Evolutionary conservation across 2,888 invertebrate species (phyloP).

Genomic region (Quadroppia sp.): DNA sequence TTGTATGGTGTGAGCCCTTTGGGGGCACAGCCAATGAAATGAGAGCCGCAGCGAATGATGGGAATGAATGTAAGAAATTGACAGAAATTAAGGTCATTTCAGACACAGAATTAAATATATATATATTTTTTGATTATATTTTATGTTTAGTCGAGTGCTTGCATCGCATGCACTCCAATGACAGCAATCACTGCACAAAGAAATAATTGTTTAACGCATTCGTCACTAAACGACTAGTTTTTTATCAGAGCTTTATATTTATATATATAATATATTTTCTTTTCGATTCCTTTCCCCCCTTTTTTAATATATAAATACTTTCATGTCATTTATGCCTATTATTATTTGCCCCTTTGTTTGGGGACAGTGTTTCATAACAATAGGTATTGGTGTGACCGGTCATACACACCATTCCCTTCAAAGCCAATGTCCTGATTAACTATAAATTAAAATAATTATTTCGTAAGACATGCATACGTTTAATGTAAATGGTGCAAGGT

Average conservation of each 20-base stretch:
- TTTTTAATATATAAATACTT: neutral
- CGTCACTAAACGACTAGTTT: conserved; percentile 10
- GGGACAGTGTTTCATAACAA: neutral
- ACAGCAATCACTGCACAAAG: neutral
- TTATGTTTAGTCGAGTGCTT: conserved; percentile 7
- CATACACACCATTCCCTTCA: conserved; percentile 17
- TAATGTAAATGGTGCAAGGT: neutral
- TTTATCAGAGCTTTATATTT: neutral
- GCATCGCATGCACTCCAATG: neutral
- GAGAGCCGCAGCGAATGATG: neutral
- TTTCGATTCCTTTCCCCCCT: neutral
- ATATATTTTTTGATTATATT: neutral
- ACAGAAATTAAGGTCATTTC: conserved; percentile 26
- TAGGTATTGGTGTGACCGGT: neutral
- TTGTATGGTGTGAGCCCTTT: neutral
- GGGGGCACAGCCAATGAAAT: conserved; percentile 11
- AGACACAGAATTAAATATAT: conserved; percentile 4
- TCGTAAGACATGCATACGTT: no score
- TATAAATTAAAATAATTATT: conserved; percentile 6
- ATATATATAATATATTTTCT: no score
- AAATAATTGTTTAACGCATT: conserved; percentile 22
- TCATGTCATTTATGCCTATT: neutral
- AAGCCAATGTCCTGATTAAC: conserved; percentile 33
- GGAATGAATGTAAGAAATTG: conserved; percentile 10
- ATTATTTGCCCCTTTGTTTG: neutral